Evolutionary conservation across 2,888 invertebrate species (phyloP).

Genomic region (Heliconius hortense): DNA sequence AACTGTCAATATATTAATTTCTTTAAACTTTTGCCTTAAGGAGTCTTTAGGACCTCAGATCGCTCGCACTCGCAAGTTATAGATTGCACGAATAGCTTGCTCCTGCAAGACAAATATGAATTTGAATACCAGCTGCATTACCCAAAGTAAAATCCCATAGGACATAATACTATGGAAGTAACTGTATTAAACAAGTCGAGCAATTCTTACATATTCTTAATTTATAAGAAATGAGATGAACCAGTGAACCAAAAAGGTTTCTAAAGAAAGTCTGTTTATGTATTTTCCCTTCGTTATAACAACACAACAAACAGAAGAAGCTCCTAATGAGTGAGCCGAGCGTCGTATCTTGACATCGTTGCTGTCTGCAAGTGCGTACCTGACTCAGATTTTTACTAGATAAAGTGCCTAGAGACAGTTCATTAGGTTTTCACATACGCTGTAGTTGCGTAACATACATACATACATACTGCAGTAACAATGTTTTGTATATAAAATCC

Average conservation of each 20-base stretch:
- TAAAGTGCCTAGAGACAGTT: conserved; percentile 25
- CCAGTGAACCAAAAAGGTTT: conserved; percentile 1
- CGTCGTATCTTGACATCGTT: conserved; percentile 34
- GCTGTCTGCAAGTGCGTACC: conserved; percentile 31
- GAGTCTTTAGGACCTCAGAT: too few relatives aligned
- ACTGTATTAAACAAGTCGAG: too few relatives aligned
- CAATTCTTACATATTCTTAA: background rate
- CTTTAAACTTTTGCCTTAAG: too few relatives aligned
- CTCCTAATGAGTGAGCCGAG: conserved; percentile 35
- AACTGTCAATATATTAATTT: too few relatives aligned
- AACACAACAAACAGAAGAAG: conserved; percentile 22
- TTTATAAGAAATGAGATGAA: background rate
- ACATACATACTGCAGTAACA: background rate
- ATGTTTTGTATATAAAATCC: background rate
- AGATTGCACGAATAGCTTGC: too few relatives aligned
- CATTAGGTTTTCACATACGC: conserved; percentile 7
- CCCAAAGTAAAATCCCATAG: too few relatives aligned
- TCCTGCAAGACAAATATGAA: too few relatives aligned
- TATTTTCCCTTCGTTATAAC: conserved; percentile 30
- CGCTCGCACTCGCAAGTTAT: too few relatives aligned
- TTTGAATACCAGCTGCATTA: too few relatives aligned
- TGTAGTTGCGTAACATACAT: background rate
- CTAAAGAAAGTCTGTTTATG: background rate
- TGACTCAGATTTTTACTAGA: conserved; percentile 38
- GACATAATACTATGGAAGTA: too few relatives aligned